Percentiles rank a stretch among this genome's conserved stretches.
Evolutionary conservation across 2,888 invertebrate genomes (phyloP).

Genomic region (Oeneis ivallda): DNA sequence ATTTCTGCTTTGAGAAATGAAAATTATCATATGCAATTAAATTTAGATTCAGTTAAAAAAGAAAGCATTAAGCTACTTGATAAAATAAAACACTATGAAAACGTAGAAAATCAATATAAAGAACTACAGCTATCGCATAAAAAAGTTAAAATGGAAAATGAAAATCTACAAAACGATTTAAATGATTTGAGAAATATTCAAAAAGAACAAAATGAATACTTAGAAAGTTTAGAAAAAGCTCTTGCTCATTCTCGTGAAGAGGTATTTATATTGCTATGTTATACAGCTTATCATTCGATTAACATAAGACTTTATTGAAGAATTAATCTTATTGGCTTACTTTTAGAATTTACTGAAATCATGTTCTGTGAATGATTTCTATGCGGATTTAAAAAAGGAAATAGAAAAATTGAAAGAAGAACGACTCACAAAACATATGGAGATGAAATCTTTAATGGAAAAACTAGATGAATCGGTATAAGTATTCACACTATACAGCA

Average conservation of each 20-base stretch:
- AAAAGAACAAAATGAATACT: constrained; percentile 55
- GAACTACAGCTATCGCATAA: constrained; percentile 50
- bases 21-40: constrained; percentile 47
- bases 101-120: constrained; percentile 52
- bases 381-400: constrained; percentile 52
- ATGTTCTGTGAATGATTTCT: constrained; percentile 39
- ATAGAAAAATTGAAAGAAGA: constrained; percentile 61
- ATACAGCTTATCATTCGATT: too few relatives aligned
- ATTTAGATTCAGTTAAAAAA: constrained; percentile 49
- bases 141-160: constrained; percentile 52
- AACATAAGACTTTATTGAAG: background rate
- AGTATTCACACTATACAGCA: background rate
- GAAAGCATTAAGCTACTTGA: constrained; percentile 54
- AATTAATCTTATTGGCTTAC: background rate
- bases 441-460: constrained; percentile 57
- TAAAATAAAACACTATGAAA: constrained; percentile 54
- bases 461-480: constrained; percentile 63
- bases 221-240: constrained; percentile 59
- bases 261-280: constrained; percentile 49
- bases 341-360: constrained; percentile 37
- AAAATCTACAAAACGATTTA: constrained; percentile 53
- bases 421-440: constrained; percentile 53
- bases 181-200: constrained; percentile 50
- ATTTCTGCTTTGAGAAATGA: constrained; percentile 52
- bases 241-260: constrained; percentile 57